Evolutionary conservation across 64 coral and sea anemone genomes (phyloP).

Genomic region (Hydrozoanthus tunicans): DNA sequence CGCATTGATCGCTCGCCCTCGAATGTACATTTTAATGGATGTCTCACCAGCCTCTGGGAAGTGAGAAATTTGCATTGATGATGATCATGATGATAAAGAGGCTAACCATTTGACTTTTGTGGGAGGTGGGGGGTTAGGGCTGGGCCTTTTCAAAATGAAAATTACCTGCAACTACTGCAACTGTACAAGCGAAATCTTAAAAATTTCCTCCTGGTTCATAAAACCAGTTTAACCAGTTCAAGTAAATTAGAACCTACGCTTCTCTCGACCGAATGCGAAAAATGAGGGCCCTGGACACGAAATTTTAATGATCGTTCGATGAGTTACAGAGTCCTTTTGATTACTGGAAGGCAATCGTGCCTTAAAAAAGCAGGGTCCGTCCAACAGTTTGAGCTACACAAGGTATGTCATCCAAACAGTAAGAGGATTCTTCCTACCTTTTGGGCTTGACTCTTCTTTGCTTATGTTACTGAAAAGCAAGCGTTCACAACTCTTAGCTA

Average conservation of each 20-base stretch:
- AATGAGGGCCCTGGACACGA: no score
- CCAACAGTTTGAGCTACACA: neutral
- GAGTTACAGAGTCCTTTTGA: no score
- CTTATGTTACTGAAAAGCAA: neutral
- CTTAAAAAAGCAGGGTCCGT: neutral
- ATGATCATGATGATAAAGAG: neutral
- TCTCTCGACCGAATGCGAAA: no score
- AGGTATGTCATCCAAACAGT: neutral
- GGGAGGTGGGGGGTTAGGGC: neutral
- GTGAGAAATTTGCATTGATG: neutral
- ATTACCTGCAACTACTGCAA: no score
- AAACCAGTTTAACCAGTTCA: no score
- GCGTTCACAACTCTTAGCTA: neutral
- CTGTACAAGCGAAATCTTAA: no score
- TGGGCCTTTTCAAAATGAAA: no score
- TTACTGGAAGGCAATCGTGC: neutral
- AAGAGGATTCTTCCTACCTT: neutral
- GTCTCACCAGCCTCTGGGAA: neutral
- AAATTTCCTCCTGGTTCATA: no score
- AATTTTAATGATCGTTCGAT: no score
- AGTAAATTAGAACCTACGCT: no score
- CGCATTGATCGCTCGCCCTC: slow-evolving; percentile 18
- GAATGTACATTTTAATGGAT: slow-evolving; percentile 34
- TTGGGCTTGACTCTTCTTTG: neutral
- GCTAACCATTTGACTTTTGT: neutral